A percentile compares a stretch with the other conserved stretches of the same genome.
Conservation (phyloP, 2,797 vertebrate genomes). For the Cynodonichthys magdalenae region DNA sequence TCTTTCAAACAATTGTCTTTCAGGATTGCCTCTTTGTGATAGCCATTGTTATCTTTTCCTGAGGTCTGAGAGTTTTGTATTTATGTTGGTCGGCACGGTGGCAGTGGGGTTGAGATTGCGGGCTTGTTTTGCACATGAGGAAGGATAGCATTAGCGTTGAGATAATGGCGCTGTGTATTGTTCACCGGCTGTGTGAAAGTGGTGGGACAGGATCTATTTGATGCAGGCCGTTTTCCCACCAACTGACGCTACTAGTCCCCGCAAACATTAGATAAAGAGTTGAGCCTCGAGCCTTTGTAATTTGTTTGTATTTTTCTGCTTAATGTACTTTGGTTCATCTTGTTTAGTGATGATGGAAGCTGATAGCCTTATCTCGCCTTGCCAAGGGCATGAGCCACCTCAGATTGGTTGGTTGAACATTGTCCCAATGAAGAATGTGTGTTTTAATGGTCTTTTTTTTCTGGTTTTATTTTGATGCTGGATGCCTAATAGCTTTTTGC, state of each 20-base stretch:
- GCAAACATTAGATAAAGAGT: slow-evolving; percentile 85
- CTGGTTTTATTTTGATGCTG: slow-evolving; percentile 47
- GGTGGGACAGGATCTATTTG: slow-evolving; percentile 82
- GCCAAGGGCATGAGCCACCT: slow-evolving; percentile 81
- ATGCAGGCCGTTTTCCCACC: slow-evolving; percentile 80
- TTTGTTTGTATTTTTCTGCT: slow-evolving; percentile 88
- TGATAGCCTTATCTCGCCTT: slow-evolving; percentile 86
- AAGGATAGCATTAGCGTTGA: slow-evolving; percentile 76
- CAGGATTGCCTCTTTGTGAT: slow-evolving; percentile 33
- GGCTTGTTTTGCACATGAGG: slow-evolving; percentile 78
- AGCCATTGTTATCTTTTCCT: slow-evolving; percentile 67
- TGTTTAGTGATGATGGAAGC: slow-evolving; percentile 86
- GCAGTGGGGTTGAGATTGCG: slow-evolving; percentile 63
- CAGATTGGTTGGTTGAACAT: slow-evolving; percentile 70
- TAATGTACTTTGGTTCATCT: slow-evolving; percentile 87
- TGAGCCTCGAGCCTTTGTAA: slow-evolving; percentile 84
- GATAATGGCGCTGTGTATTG: slow-evolving; percentile 81
- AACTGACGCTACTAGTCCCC: slow-evolving; percentile 76
- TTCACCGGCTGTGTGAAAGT: slow-evolving; percentile 80
- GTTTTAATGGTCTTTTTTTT: slow-evolving; percentile 30
- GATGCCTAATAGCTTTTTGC: slow-evolving; percentile 39
- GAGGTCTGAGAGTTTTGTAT: slow-evolving; percentile 55
- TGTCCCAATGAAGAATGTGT: slow-evolving; percentile 63
- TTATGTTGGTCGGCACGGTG: slow-evolving; percentile 57
- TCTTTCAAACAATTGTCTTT: slow-evolving; percentile 43